These are phyloP conservation scores for Trogon surrucura DNA, from an alignment of 2,113 vertebrate species.

Conservation along the genomic window DNA sequence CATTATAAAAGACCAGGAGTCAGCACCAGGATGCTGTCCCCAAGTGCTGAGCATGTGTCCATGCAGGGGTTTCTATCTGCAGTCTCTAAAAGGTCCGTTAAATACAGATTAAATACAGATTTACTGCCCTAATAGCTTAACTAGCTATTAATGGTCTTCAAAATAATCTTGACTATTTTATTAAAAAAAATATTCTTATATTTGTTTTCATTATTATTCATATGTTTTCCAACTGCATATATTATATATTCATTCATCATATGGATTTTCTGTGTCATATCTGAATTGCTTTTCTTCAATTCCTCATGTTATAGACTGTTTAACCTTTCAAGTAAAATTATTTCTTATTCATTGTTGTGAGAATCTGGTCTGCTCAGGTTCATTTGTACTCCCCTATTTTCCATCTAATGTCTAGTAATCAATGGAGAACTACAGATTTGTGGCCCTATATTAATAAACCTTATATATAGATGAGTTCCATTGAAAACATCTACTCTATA, in stretches of 20 bases:
- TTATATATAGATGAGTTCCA: background rate
- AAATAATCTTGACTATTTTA: background rate
- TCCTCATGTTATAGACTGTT: background rate
- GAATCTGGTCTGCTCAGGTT: background rate
- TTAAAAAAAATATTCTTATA: background rate
- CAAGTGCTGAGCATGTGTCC: fast-evolving
- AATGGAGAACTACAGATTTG: background rate
- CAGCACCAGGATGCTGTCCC: background rate
- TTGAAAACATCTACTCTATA: background rate
- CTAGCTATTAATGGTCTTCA: background rate
- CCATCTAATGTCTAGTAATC: background rate
- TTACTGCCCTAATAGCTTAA: background rate
- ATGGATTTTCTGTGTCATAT: background rate
- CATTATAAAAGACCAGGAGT: background rate
- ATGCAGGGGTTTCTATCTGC: background rate
- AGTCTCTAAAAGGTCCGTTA: background rate
- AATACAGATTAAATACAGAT: background rate
- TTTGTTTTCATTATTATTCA: background rate
- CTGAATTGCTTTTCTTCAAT: background rate
- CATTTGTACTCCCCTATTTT: background rate
- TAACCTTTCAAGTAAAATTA: background rate
- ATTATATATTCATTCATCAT: background rate
- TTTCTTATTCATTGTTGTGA: background rate
- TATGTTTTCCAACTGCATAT: background rate
- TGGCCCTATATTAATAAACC: background rate